Percentiles rank a stretch among this genome's conserved stretches.
These are phyloP conservation scores for Bubo blakistoni DNA, from an alignment of 2,113 vertebrate genomes.

Conservation along the genomic window DNA sequence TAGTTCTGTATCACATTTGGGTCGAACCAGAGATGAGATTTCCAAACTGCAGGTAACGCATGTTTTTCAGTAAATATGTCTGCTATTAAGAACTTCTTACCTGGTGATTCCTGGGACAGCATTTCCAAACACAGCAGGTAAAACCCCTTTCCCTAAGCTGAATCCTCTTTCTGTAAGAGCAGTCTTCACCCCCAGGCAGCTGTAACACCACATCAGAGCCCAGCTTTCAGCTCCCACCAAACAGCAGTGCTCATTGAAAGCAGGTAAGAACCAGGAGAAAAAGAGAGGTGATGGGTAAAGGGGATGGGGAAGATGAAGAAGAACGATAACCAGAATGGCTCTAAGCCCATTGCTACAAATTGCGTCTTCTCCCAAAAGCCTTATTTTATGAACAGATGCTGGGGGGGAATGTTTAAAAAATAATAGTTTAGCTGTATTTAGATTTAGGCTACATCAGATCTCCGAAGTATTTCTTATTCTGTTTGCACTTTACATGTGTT, in stretches of 20 bases:
- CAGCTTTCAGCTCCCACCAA: not conserved
- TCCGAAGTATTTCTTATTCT: not conserved
- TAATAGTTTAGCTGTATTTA: not conserved
- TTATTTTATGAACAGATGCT: not conserved
- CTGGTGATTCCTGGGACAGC: not conserved
- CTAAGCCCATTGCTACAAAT: not conserved
- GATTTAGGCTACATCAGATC: not conserved
- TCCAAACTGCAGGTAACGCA: not conserved
- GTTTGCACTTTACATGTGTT: not conserved
- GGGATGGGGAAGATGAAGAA: not conserved
- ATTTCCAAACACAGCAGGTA: not conserved
- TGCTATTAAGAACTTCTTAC: not conserved
- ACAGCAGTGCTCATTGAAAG: accelerated
- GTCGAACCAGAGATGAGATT: not conserved
- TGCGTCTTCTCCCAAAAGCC: not conserved
- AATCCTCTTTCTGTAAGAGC: not conserved
- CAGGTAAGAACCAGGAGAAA: not conserved
- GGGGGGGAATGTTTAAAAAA: not conserved
- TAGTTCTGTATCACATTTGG: not conserved
- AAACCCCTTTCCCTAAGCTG: not conserved
- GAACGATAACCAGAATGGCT: not conserved
- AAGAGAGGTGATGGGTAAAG: not conserved
- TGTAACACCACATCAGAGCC: not conserved
- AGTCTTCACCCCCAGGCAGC: not conserved
- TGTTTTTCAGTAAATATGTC: not conserved